These are phyloP conservation scores for Pomacea maculata DNA, from an alignment of 1,140 invertebrate species.

Conservation along the genomic window DNA sequence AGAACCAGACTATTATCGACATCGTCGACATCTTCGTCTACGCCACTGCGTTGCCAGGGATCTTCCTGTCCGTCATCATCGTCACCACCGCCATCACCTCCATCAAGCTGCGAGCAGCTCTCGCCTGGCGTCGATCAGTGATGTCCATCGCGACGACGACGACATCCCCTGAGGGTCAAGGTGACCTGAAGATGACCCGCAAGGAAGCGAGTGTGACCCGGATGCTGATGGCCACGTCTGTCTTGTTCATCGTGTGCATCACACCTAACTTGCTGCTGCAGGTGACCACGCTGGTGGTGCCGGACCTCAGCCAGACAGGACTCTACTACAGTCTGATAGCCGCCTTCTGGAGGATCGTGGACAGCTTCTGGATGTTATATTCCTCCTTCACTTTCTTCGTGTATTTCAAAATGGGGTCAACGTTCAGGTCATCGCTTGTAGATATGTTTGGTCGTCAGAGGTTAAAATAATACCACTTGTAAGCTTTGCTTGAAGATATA, in stretches of 20 bases:
- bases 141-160: not conserved
- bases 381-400: slow-evolving; percentile 16
- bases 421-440: not conserved
- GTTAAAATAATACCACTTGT: no score
- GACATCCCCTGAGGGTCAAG: no score
- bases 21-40: slow-evolving; percentile 8
- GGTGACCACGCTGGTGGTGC: slow-evolving; percentile 11
- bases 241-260: slow-evolving; percentile 14
- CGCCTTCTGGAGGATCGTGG: slow-evolving; percentile 3
- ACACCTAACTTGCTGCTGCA: not conserved
- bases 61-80: slow-evolving; percentile 16
- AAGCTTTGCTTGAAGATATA: no score
- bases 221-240: slow-evolving; percentile 12
- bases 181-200: not conserved
- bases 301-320: slow-evolving; percentile 1
- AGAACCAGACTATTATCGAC: slow-evolving; percentile 11
- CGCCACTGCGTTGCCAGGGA: slow-evolving; percentile 2
- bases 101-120: slow-evolving; percentile 5
- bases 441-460: no score
- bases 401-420: slow-evolving; percentile 16
- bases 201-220: slow-evolving; percentile 2
- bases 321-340: not conserved
- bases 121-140: not conserved
- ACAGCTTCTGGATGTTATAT: slow-evolving; percentile 2
- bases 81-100: slow-evolving; percentile 15